Percentiles rank a stretch among this genome's conserved stretches.
Conservation (phyloP, 1,140 invertebrate genomes). For the Mya arenaria region DNA sequence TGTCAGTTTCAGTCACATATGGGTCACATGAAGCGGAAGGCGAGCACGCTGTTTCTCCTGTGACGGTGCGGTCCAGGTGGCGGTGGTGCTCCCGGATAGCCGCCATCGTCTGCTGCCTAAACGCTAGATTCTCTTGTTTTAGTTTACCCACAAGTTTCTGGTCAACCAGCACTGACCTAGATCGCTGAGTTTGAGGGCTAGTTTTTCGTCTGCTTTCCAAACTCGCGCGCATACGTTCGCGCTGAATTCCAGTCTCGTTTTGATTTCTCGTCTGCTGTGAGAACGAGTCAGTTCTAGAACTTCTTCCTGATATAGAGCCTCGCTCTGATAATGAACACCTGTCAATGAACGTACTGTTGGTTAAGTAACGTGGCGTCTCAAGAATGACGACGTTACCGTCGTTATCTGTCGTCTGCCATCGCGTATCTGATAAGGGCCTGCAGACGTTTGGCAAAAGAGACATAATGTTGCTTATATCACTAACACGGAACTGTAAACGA, state of each 20-base stretch:
- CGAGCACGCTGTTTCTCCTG: conserved; percentile 61
- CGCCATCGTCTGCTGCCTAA: background rate
- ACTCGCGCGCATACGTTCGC: background rate
- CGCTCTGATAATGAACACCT: conserved; percentile 35
- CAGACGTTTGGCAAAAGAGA: conserved; percentile 76
- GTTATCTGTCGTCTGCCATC: conserved; percentile 76
- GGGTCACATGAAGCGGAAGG: conserved; percentile 53
- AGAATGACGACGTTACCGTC: conserved; percentile 73
- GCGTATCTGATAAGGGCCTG: conserved; percentile 69
- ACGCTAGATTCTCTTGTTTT: background rate
- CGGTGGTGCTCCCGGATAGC: background rate
- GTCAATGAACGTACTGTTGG: conserved; percentile 47
- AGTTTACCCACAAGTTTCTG: background rate
- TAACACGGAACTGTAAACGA: conserved; percentile 70
- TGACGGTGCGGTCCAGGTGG: no score
- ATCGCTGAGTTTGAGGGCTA: background rate
- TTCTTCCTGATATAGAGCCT: conserved; percentile 33
- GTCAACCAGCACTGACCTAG: background rate
- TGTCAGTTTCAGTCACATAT: conserved; percentile 61
- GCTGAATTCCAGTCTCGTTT: background rate
- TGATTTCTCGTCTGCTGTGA: background rate
- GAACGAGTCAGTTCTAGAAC: background rate
- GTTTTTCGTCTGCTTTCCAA: background rate
- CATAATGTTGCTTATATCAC: conserved; percentile 73
- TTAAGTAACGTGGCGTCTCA: conserved; percentile 48